Conservation (phyloP, 2,113 vertebrate species). For the Mirounga angustirostris region DNA sequence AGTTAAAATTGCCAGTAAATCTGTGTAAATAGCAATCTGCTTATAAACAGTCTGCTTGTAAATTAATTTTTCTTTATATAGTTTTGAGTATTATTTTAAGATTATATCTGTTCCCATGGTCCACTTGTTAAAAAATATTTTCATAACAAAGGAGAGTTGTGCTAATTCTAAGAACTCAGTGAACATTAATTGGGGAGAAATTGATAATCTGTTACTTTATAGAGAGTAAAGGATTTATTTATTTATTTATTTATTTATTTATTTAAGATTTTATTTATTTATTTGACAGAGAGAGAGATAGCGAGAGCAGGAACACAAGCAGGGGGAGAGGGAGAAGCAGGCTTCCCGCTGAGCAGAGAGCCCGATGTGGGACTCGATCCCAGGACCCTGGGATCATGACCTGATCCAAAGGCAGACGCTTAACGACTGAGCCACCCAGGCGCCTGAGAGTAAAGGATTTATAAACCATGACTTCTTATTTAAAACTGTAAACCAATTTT, state of each 20-base stretch:
- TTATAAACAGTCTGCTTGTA: neutral
- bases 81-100: slow-evolving; percentile 14
- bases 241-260: no score
- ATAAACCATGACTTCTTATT: neutral
- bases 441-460: neutral
- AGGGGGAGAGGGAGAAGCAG: no score
- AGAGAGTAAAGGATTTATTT: neutral
- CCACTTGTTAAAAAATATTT: slow-evolving; percentile 36
- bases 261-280: no score
- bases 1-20: neutral
- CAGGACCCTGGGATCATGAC: no score
- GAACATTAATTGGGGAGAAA: neutral
- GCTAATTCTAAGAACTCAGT: neutral
- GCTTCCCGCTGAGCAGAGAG: no score
- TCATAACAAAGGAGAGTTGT: neutral
- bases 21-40: neutral
- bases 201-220: neutral
- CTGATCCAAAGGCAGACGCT: no score
- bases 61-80: neutral
- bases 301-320: no score
- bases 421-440: no score
- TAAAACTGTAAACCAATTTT: neutral
- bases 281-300: no score
- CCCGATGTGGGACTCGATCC: no score
- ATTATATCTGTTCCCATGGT: neutral